Percentiles rank a stretch among this genome's conserved stretches.
Evolutionary conservation across 2,113 vertebrate genomes (phyloP).

Genomic region (Natator depressus): DNA sequence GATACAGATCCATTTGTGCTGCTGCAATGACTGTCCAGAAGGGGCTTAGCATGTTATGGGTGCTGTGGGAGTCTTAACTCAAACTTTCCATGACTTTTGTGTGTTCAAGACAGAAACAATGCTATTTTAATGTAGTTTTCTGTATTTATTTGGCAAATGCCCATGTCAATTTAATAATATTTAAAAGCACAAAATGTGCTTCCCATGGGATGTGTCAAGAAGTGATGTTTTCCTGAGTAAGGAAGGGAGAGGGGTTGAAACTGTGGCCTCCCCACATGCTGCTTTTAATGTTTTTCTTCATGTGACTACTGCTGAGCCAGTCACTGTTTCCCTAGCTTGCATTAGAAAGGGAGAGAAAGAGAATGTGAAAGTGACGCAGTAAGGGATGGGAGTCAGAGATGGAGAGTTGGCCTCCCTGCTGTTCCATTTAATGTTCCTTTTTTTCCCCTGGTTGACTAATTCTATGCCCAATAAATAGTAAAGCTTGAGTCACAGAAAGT

Average conservation of each 20-base stretch:
- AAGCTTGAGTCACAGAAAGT: slow-evolving; percentile 24
- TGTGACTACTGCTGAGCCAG: neutral
- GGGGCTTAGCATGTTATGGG: neutral
- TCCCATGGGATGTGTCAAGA: slow-evolving; percentile 28
- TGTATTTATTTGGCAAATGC: slow-evolving; percentile 31
- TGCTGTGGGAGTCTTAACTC: neutral
- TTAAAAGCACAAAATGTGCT: neutral
- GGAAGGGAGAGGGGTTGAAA: slow-evolving; percentile 8
- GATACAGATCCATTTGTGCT: neutral
- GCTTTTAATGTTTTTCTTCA: slow-evolving; percentile 35
- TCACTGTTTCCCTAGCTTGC: neutral
- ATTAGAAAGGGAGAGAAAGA: neutral
- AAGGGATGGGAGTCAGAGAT: neutral
- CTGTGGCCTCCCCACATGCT: slow-evolving; percentile 4
- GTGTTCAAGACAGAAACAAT: slow-evolving; percentile 47
- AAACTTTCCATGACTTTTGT: neutral
- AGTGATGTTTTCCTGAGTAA: slow-evolving; percentile 31
- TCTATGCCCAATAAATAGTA: neutral
- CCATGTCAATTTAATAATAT: neutral
- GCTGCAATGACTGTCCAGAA: neutral
- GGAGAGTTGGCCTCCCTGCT: slow-evolving; percentile 34
- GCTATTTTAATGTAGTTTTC: slow-evolving; percentile 33
- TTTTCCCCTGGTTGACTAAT: slow-evolving; percentile 1
- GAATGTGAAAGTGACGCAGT: slow-evolving; percentile 6
- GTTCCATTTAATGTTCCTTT: slow-evolving; percentile 20